These are phyloP conservation scores for Drosophila suboccidentalis DNA, from an alignment of 2,888 invertebrate genomes.

Conservation along the genomic window DNA sequence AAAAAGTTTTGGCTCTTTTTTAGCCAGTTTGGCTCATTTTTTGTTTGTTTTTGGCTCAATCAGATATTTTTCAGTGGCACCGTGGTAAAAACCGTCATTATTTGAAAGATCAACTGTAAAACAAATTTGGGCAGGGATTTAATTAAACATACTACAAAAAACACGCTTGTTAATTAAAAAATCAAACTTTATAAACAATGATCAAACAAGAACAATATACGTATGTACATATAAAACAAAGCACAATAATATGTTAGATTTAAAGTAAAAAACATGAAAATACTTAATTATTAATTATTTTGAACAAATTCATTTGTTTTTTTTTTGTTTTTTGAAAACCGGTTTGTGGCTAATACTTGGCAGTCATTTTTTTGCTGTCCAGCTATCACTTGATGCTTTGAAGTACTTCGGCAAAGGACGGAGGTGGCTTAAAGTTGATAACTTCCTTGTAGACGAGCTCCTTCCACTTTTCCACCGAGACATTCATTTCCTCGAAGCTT, in stretches of 20 bases:
- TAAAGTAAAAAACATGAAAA: constrained; percentile 14
- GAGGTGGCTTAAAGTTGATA: constrained; percentile 91
- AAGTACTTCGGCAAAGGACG: constrained; percentile 70
- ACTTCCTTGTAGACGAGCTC: constrained; percentile 92
- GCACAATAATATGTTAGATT: constrained; percentile 32
- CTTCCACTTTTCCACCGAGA: constrained; percentile 96
- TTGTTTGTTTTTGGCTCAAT: too few relatives aligned
- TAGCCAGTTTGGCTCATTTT: too few relatives aligned
- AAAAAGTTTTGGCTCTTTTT: too few relatives aligned
- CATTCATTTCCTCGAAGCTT: constrained; percentile 97
- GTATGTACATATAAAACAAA: constrained; percentile 20
- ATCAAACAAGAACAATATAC: constrained; percentile 39
- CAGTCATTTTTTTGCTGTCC: not conserved
- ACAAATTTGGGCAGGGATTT: not conserved
- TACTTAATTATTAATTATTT: constrained; percentile 15
- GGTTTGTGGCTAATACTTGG: constrained; percentile 32
- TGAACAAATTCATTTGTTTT: constrained; percentile 16
- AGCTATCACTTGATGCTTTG: constrained; percentile 45
- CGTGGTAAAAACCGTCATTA: not conserved
- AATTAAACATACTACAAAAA: not conserved
- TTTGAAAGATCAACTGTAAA: not conserved
- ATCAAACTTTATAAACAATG: constrained; percentile 42
- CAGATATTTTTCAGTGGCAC: too few relatives aligned
- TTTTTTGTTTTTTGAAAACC: constrained; percentile 5
- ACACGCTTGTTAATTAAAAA: constrained; percentile 10